These are phyloP conservation scores for Digitonthophagus gazella DNA, from an alignment of 2,888 invertebrate genomes.

Conservation along the genomic window DNA sequence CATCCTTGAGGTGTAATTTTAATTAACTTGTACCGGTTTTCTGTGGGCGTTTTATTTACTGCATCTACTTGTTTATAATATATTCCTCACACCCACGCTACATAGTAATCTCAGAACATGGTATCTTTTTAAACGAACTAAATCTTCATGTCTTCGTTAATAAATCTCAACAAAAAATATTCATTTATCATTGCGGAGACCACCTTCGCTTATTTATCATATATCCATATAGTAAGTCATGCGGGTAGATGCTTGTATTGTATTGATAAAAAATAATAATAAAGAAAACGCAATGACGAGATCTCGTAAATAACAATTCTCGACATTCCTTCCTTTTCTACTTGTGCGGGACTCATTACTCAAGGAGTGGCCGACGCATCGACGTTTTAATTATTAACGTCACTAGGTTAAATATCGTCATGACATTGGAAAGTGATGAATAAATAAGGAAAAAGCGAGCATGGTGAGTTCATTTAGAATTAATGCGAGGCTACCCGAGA, in stretches of 20 bases:
- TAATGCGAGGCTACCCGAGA: background rate
- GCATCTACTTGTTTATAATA: conserved; percentile 37
- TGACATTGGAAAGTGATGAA: background rate
- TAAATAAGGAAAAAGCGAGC: background rate
- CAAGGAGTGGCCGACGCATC: background rate
- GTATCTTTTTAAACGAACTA: background rate
- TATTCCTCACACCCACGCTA: conserved; percentile 18
- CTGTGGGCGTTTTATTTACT: conserved; percentile 32
- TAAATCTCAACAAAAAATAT: too few relatives aligned
- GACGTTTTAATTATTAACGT: background rate
- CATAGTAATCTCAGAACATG: background rate
- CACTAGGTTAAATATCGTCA: background rate
- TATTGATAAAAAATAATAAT: too few relatives aligned
- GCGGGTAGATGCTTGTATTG: too few relatives aligned
- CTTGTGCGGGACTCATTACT: background rate
- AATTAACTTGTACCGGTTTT: conserved; percentile 27
- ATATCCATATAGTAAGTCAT: too few relatives aligned
- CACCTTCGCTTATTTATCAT: too few relatives aligned
- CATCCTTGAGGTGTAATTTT: conserved; percentile 30
- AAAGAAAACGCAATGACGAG: too few relatives aligned
- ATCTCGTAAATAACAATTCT: too few relatives aligned
- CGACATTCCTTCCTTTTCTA: too few relatives aligned
- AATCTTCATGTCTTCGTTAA: background rate
- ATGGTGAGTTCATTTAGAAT: background rate
- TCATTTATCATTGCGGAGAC: too few relatives aligned